Evolutionary conservation across 1,140 invertebrate genomes (phyloP).

Genomic region (Paralvinella palmiformis): DNA sequence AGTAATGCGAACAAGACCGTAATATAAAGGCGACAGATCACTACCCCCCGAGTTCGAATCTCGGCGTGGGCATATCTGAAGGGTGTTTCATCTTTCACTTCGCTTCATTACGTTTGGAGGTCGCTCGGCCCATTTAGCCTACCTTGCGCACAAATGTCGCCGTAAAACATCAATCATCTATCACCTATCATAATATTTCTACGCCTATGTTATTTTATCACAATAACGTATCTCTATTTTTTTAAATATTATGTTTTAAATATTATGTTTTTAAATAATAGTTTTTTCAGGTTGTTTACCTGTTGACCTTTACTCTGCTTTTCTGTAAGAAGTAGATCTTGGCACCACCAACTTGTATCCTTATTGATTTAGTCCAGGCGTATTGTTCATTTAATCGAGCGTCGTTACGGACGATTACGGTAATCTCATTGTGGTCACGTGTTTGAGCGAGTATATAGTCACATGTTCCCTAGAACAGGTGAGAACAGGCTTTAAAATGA

Average conservation of each 20-base stretch:
- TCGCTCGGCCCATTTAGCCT: no score
- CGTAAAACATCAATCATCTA: no score
- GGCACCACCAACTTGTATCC: conserved; percentile 56
- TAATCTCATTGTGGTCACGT: conserved; percentile 56
- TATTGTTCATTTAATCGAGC: conserved; percentile 69
- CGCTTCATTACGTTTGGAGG: no score
- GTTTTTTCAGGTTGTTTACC: background rate
- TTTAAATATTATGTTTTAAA: background rate
- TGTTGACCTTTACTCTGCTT: conserved; percentile 78
- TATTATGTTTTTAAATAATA: background rate
- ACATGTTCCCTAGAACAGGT: conserved; percentile 78
- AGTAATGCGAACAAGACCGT: no score
- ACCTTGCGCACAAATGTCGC: no score
- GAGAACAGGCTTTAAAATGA: no score
- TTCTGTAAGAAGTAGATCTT: conserved; percentile 84
- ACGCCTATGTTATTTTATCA: background rate
- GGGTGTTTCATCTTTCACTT: no score
- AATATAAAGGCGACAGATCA: no score
- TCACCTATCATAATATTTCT: no score
- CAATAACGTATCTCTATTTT: background rate
- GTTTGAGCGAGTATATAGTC: conserved; percentile 75
- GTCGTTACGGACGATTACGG: conserved; percentile 82
- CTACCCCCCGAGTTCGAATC: no score
- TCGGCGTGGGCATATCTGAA: no score
- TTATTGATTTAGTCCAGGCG: conserved; percentile 78